A percentile compares a stretch with the other conserved stretches of the same genome.
Evolutionary conservation across 30 jellyfish, hydroid and myxozoan species (phyloP).

Genomic region (Turritopsis rubra): DNA sequence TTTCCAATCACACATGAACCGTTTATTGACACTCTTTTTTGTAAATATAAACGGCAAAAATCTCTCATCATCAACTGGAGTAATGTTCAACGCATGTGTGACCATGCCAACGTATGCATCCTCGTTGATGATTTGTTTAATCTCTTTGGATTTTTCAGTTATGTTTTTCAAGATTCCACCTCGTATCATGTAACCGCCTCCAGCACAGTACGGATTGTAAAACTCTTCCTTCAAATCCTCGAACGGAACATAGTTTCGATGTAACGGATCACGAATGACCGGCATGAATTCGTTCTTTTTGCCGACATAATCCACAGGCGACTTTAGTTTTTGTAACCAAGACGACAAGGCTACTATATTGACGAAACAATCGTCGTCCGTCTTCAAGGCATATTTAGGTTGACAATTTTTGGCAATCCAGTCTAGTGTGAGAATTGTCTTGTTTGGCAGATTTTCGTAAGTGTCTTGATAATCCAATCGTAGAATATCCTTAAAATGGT

Average conservation of each 20-base stretch:
- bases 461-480: slow-evolving; percentile 74
- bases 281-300: slow-evolving; percentile 73
- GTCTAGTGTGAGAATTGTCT: slow-evolving; percentile 80
- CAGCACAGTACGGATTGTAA: slow-evolving; percentile 84
- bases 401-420: slow-evolving; percentile 88
- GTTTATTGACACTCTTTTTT: slow-evolving; percentile 48
- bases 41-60: slow-evolving; percentile 79
- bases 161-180: slow-evolving; percentile 57
- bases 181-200: slow-evolving; percentile 84
- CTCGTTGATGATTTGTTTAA: slow-evolving; percentile 79
- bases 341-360: slow-evolving; percentile 48
- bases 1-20: slow-evolving; percentile 81
- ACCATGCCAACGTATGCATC: slow-evolving; percentile 98
- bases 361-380: slow-evolving; percentile 95
- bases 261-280: slow-evolving; percentile 88
- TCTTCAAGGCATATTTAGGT: slow-evolving; percentile 66
- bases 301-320: slow-evolving; percentile 58
- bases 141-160: slow-evolving; percentile 50
- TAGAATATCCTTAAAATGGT: slow-evolving; percentile 46
- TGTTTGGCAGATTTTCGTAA: slow-evolving; percentile 70
- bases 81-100: slow-evolving; percentile 53
- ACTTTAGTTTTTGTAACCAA: slow-evolving; percentile 60
- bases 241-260: slow-evolving; percentile 77
- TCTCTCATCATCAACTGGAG: slow-evolving; percentile 79
- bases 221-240: slow-evolving; percentile 58